phyloP scores from a whole-genome alignment of 2,797 vertebrate species.

The Cercopithecus neglectus region DNA sequence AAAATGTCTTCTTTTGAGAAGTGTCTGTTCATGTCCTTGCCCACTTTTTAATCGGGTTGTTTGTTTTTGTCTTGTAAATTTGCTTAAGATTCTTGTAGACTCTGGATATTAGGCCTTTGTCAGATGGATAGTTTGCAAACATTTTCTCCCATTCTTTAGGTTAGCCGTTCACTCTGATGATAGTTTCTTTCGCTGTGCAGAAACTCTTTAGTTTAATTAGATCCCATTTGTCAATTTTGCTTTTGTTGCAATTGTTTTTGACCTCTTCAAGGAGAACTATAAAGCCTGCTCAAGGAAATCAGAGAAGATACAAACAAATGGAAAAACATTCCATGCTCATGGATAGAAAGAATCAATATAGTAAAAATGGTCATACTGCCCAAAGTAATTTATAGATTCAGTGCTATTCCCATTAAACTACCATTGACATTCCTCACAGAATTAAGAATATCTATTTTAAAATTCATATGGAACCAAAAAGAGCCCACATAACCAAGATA shows the following conservation, averaged over 20 bases:
- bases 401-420: background rate
- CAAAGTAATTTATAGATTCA: background rate
- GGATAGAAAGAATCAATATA: background rate
- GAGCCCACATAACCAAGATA: background rate
- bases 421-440: background rate
- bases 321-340: background rate
- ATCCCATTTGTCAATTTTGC: background rate
- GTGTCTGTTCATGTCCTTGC: too few relatives aligned
- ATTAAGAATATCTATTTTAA: background rate
- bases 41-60: background rate
- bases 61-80: background rate
- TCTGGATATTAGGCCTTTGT: background rate
- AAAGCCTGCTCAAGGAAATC: background rate
- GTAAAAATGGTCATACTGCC: background rate
- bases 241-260: background rate
- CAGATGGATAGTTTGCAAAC: background rate
- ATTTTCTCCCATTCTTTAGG: background rate
- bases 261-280: background rate
- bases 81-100: background rate
- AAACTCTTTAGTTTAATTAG: background rate
- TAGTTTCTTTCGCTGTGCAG: background rate
- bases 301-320: background rate
- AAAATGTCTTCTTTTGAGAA: background rate
- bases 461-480: background rate
- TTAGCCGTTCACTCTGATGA: background rate